Conservation (phyloP, 1,140 invertebrate genomes). For the Euschistus heros region DNA sequence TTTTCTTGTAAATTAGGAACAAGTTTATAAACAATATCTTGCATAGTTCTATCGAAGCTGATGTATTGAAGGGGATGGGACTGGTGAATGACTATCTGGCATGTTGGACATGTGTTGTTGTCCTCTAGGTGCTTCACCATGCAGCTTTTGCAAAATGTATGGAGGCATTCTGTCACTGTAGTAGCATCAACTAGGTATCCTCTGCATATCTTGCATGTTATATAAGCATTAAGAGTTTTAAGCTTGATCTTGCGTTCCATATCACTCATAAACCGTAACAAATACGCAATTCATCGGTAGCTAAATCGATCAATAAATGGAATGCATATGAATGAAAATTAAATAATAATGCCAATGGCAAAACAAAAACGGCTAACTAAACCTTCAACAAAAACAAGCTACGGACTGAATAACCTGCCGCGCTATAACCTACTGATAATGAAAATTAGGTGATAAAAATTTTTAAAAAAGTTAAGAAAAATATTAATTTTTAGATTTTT, state of each 20-base stretch:
- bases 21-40: slow-evolving; percentile 96
- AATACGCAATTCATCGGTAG: too few species aligned
- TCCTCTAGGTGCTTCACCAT: slow-evolving; percentile 94
- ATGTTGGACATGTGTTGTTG: slow-evolving; percentile 94
- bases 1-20: slow-evolving; percentile 82
- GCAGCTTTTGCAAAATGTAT: slow-evolving; percentile 97
- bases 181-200: slow-evolving; percentile 96
- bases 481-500: too few species aligned
- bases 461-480: too few species aligned
- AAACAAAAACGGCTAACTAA: too few species aligned
- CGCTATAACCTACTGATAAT: too few species aligned
- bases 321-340: too few species aligned
- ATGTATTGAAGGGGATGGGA: slow-evolving; percentile 94
- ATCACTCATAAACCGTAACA: background rate
- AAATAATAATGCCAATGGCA: too few species aligned
- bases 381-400: too few species aligned
- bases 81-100: slow-evolving; percentile 93
- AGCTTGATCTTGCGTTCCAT: slow-evolving; percentile 86
- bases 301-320: too few species aligned
- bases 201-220: slow-evolving; percentile 90
- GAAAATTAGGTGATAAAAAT: too few species aligned
- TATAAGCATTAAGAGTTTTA: slow-evolving; percentile 81
- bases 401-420: too few species aligned
- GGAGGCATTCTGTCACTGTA: slow-evolving; percentile 93
- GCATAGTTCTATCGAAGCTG: slow-evolving; percentile 95